These are phyloP conservation scores for Takifugu rubripes DNA, from an alignment of 2,797 vertebrate genomes.

Conservation along the genomic window DNA sequence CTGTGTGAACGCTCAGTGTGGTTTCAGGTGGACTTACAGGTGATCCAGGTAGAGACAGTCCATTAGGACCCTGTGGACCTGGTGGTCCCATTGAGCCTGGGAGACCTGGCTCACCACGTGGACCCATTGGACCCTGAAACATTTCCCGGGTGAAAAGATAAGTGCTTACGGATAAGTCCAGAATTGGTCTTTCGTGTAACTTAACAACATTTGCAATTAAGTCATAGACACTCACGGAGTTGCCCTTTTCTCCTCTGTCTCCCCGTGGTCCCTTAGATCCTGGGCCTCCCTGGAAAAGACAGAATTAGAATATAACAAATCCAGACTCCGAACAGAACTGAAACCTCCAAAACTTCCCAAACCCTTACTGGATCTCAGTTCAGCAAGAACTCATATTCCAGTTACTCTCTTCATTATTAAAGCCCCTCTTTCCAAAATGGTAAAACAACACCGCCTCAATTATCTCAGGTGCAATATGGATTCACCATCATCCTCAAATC, in stretches of 20 bases:
- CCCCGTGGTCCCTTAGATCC: constrained; percentile 93
- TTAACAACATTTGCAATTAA: constrained; percentile 12
- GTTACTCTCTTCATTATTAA: constrained; percentile 61
- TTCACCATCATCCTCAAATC: constrained; percentile 45
- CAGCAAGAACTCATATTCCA: constrained; percentile 49
- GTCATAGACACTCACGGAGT: constrained; percentile 78
- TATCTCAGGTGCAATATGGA: constrained; percentile 30
- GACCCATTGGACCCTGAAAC: constrained; percentile 84
- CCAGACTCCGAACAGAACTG: not conserved
- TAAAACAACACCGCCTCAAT: constrained; percentile 36
- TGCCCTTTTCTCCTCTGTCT: constrained; percentile 87
- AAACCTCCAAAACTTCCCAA: constrained; percentile 56
- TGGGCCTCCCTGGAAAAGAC: constrained; percentile 83
- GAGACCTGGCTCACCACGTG: constrained; percentile 86
- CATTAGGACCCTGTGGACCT: constrained; percentile 94
- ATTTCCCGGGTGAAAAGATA: constrained; percentile 20
- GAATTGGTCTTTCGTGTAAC: constrained; percentile 4
- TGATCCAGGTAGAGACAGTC: constrained; percentile 93
- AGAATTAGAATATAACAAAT: constrained; percentile 47
- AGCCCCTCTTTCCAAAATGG: constrained; percentile 47
- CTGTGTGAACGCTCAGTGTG: too few relatives aligned
- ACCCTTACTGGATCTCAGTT: constrained; percentile 16
- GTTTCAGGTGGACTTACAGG: constrained; percentile 76
- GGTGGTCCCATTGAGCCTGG: constrained; percentile 90
- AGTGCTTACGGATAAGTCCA: not conserved